phyloP scores from a whole-genome alignment of 1,140 invertebrate species.

The Zaprionus capensis region DNA sequence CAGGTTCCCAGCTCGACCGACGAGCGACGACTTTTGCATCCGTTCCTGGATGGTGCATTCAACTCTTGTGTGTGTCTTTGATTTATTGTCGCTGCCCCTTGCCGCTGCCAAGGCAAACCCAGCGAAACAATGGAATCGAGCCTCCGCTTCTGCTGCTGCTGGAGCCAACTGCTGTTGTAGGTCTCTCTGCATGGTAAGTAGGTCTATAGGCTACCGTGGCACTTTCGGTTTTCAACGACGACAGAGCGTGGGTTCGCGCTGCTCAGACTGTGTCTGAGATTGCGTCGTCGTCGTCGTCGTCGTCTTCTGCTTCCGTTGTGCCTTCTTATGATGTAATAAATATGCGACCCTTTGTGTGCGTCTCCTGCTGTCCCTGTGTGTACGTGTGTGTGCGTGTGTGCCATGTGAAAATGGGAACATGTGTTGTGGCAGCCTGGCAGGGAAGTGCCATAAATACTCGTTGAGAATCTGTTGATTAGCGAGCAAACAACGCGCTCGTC shows the following conservation, averaged over 20 bases:
- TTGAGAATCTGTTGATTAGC: constrained; percentile 77
- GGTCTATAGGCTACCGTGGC: constrained; percentile 80
- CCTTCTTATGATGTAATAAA: constrained; percentile 74
- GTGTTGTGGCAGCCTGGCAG: constrained; percentile 56
- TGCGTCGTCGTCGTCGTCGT: constrained; percentile 36
- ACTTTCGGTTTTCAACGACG: constrained; percentile 69
- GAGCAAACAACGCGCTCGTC: constrained; percentile 52
- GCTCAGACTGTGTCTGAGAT: constrained; percentile 53
- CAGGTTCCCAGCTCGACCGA: constrained; percentile 56
- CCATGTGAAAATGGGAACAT: constrained; percentile 71
- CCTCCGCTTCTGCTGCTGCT: constrained; percentile 31
- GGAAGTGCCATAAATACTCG: constrained; percentile 67
- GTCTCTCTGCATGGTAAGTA: constrained; percentile 49
- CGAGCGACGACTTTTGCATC: constrained; percentile 77
- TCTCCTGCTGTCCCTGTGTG: neutral
- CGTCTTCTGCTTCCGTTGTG: constrained; percentile 32
- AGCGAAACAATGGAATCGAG: constrained; percentile 68
- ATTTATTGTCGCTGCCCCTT: constrained; percentile 68
- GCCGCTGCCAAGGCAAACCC: constrained; percentile 14
- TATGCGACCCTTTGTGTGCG: constrained; percentile 57
- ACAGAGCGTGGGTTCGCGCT: constrained; percentile 50
- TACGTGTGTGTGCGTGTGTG: neutral
- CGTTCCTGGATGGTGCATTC: constrained; percentile 69
- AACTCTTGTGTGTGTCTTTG: constrained; percentile 76
- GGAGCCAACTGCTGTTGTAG: constrained; percentile 45